Percentiles rank a stretch among this genome's conserved stretches.
phyloP scores from a whole-genome alignment of 2,797 vertebrate genomes.

The Spinibarbus caldwelli region DNA sequence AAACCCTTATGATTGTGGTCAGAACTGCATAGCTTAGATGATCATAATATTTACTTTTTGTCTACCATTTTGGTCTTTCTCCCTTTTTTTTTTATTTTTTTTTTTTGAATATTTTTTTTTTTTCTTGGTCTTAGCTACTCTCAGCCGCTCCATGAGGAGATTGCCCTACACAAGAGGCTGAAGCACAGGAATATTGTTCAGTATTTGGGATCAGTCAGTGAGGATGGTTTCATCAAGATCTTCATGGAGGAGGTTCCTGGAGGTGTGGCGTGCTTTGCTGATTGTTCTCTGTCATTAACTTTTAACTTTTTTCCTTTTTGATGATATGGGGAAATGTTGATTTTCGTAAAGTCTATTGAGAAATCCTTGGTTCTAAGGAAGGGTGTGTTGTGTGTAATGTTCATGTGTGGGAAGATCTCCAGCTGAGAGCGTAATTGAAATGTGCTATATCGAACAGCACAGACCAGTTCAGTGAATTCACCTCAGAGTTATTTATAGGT shows the following conservation, averaged over 20 bases:
- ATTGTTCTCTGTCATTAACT: background rate
- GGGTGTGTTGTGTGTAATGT: slow-evolving; percentile 19
- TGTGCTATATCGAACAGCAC: slow-evolving; percentile 7
- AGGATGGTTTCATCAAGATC: slow-evolving; percentile 92
- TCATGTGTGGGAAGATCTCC: background rate
- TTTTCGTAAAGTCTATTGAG: background rate
- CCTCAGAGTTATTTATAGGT: background rate
- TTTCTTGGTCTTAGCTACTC: slow-evolving; percentile 79
- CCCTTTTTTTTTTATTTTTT: background rate
- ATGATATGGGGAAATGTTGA: background rate
- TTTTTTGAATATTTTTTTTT: too few relatives aligned
- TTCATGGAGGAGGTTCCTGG: slow-evolving; percentile 98
- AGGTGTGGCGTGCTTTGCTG: slow-evolving; percentile 73
- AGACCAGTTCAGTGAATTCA: background rate
- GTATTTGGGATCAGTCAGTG: slow-evolving; percentile 90
- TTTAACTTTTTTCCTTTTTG: background rate
- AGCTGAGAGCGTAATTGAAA: background rate
- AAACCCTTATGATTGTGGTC: background rate
- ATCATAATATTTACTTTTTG: slow-evolving; percentile 6
- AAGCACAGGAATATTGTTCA: slow-evolving; percentile 92
- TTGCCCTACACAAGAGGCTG: slow-evolving; percentile 89
- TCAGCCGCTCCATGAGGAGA: slow-evolving; percentile 91
- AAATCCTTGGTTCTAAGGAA: background rate
- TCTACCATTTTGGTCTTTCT: background rate
- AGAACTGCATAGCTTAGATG: background rate